These are phyloP conservation scores for Actenoides lindsayi DNA, from an alignment of 2,113 vertebrate genomes.

Conservation along the genomic window DNA sequence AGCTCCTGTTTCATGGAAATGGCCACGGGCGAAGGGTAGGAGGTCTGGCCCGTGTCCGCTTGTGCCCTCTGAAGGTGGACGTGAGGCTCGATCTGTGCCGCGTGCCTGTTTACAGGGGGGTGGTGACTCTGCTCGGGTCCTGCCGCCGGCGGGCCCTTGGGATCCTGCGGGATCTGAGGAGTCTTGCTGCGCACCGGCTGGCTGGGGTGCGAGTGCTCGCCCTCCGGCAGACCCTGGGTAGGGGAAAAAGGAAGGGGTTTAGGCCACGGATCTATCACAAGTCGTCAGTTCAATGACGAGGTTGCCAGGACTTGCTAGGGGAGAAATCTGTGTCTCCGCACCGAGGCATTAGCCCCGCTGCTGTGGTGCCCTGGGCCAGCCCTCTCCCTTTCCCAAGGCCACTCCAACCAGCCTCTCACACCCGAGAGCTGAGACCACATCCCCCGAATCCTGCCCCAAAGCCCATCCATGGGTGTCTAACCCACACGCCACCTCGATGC, in stretches of 20 bases:
- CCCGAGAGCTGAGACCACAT: not conserved
- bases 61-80: slow-evolving; percentile 81
- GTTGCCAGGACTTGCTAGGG: not conserved
- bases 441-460: not conserved
- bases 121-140: slow-evolving; percentile 80
- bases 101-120: slow-evolving; percentile 68
- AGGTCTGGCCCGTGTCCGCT: slow-evolving; percentile 83
- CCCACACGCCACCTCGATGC: accelerated
- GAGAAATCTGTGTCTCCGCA: accelerated
- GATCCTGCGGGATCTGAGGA: slow-evolving; percentile 84
- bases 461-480: not conserved
- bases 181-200: slow-evolving; percentile 82
- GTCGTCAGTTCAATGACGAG: accelerated
- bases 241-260: not conserved
- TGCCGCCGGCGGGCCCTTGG: slow-evolving; percentile 76
- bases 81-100: slow-evolving; percentile 82
- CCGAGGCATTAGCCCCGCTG: not conserved
- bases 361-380: accelerated
- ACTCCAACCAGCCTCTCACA: not conserved
- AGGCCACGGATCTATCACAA: accelerated
- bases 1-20: slow-evolving; percentile 87
- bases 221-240: slow-evolving; percentile 80
- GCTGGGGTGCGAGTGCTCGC: slow-evolving; percentile 80
- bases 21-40: slow-evolving; percentile 86
- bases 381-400: not conserved